Percentiles rank a stretch among this genome's conserved stretches.
phyloP scores from a whole-genome alignment of 2,113 vertebrate genomes.

The Capreolus pygargus region DNA sequence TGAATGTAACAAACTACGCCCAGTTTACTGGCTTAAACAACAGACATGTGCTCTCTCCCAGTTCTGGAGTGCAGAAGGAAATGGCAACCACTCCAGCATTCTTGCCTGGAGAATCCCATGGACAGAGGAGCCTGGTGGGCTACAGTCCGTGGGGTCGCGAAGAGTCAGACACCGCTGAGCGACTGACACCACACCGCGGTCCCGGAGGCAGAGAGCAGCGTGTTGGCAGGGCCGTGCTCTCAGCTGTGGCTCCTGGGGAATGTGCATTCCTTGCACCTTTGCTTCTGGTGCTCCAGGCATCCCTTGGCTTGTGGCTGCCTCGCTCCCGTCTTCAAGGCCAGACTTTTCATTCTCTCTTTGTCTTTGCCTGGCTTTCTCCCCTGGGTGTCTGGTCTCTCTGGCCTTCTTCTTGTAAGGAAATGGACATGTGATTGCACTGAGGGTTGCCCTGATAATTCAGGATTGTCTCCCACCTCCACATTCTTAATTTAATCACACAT shows the following conservation, averaged over 20 bases:
- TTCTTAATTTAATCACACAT: background rate
- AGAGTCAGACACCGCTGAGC: background rate
- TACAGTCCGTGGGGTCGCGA: rapidly evolving
- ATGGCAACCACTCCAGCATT: background rate
- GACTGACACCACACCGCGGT: background rate
- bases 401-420: background rate
- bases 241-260: background rate
- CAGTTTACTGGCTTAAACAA: background rate
- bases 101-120: background rate
- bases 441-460: background rate
- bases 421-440: background rate
- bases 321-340: rapidly evolving
- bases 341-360: background rate
- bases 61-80: background rate
- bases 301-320: background rate
- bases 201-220: background rate
- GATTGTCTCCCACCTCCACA: background rate
- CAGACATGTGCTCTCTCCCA: background rate
- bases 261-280: background rate
- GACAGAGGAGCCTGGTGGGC: background rate
- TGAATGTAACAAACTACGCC: background rate
- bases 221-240: background rate
- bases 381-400: background rate
- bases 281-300: background rate
- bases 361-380: background rate